phyloP scores from a whole-genome alignment of 2,113 vertebrate genomes.

The Ceyx melanurus region DNA sequence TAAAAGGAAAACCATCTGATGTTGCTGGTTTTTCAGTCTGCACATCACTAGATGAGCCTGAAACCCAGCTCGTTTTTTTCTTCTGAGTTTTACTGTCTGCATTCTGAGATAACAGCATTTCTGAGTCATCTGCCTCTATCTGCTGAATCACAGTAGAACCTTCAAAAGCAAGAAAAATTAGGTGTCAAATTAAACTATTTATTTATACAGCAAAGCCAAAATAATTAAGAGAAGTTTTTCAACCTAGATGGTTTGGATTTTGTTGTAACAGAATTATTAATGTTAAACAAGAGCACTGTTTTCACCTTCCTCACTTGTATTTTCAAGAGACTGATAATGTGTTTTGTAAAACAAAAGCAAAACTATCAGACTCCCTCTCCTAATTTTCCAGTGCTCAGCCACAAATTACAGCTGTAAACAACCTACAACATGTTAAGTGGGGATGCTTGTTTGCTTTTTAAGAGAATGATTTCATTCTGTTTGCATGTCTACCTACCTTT shows the following conservation, averaged over 20 bases:
- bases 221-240: constrained; percentile 3
- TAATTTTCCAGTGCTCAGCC: neutral
- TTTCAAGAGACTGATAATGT: neutral
- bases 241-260: neutral
- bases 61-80: constrained; percentile 12
- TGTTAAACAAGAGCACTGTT: neutral
- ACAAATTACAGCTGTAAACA: neutral
- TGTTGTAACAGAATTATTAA: neutral
- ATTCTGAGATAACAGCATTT: constrained; percentile 61
- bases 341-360: neutral
- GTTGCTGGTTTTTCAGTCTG: constrained; percentile 45
- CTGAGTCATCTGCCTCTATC: constrained; percentile 50
- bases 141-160: constrained; percentile 60
- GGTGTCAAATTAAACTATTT: constrained; percentile 3
- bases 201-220: neutral
- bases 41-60: neutral
- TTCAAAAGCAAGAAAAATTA: constrained; percentile 63
- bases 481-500: neutral
- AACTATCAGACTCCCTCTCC: neutral
- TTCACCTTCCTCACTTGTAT: neutral
- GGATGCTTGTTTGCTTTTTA: neutral
- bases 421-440: neutral
- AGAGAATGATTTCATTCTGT: neutral
- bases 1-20: constrained; percentile 74
- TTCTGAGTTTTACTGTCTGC: constrained; percentile 57